Percentiles rank a stretch among this genome's conserved stretches.
Conservation (phyloP, 2,797 vertebrate genomes). For the Paratrypauchen microcephalus region DNA sequence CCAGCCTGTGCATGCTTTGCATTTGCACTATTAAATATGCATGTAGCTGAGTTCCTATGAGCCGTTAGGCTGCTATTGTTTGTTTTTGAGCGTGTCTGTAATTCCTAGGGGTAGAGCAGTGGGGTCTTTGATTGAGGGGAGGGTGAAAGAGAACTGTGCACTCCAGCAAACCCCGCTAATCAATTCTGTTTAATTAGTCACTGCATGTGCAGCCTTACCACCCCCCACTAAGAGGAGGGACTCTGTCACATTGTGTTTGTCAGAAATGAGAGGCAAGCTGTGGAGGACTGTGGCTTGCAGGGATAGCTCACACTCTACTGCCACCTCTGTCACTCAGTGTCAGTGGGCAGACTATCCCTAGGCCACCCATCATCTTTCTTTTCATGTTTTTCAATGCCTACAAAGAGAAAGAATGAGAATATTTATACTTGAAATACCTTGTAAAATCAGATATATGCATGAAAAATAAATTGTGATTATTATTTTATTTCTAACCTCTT, state of each 20-base stretch:
- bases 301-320: slow-evolving; percentile 65
- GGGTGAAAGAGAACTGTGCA: slow-evolving; percentile 31
- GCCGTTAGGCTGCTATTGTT: slow-evolving; percentile 44
- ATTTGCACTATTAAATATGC: slow-evolving; percentile 34
- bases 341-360: slow-evolving; percentile 49
- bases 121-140: slow-evolving; percentile 43
- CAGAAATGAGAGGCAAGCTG: slow-evolving; percentile 45
- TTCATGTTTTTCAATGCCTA: slow-evolving; percentile 26
- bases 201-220: slow-evolving; percentile 47
- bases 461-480: too few relatives aligned
- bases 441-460: not conserved
- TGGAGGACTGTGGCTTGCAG: slow-evolving; percentile 59
- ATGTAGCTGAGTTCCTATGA: slow-evolving; percentile 34
- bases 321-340: slow-evolving; percentile 67
- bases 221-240: slow-evolving; percentile 48
- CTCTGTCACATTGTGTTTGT: slow-evolving; percentile 76
- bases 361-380: slow-evolving; percentile 26
- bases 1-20: slow-evolving; percentile 26
- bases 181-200: slow-evolving; percentile 80
- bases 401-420: slow-evolving; percentile 22
- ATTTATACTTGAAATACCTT: not conserved
- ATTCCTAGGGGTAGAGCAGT: slow-evolving; percentile 43
- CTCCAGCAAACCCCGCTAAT: slow-evolving; percentile 65
- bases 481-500: slow-evolving; percentile 3
- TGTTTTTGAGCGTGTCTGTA: slow-evolving; percentile 42